Evolutionary conservation across 1,140 invertebrate species (phyloP).

Genomic region (Halesus radiatus): DNA sequence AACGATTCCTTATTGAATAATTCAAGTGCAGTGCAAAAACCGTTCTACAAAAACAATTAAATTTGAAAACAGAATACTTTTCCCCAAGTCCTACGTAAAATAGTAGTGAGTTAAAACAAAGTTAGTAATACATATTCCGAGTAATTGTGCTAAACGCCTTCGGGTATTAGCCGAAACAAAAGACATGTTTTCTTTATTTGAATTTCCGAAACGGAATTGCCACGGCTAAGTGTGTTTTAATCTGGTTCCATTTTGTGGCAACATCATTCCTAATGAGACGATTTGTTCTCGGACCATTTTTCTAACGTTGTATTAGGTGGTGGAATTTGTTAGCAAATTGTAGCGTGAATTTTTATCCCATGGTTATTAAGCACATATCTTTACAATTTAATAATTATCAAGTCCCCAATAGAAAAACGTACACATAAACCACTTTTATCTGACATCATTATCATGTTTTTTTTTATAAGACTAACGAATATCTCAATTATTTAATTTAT

Average conservation of each 20-base stretch:
- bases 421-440: too few species aligned
- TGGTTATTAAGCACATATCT: slow-evolving; percentile 21
- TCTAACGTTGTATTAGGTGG: not conserved
- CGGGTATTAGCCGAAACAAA: slow-evolving; percentile 21
- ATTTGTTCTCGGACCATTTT: slow-evolving; percentile 40
- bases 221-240: slow-evolving; percentile 49
- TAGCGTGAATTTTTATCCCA: slow-evolving; percentile 1
- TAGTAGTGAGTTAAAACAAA: not conserved
- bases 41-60: too few species aligned
- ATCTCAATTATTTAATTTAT: too few species aligned
- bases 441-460: too few species aligned
- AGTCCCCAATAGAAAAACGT: not conserved
- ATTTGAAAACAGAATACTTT: too few species aligned
- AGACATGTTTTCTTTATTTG: slow-evolving; percentile 43
- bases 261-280: slow-evolving; percentile 49
- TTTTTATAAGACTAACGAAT: too few species aligned
- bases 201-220: slow-evolving; percentile 43
- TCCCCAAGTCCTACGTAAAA: not conserved
- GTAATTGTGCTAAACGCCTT: slow-evolving; percentile 35
- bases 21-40: not conserved
- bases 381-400: not conserved
- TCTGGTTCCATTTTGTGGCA: slow-evolving; percentile 47
- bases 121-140: slow-evolving; percentile 12
- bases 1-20: too few species aligned
- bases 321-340: slow-evolving; percentile 18